Percentiles rank a stretch among this genome's conserved stretches.
Evolutionary conservation across 1,140 invertebrate genomes (phyloP).

Genomic region (Chironomus striatipennis): DNA sequence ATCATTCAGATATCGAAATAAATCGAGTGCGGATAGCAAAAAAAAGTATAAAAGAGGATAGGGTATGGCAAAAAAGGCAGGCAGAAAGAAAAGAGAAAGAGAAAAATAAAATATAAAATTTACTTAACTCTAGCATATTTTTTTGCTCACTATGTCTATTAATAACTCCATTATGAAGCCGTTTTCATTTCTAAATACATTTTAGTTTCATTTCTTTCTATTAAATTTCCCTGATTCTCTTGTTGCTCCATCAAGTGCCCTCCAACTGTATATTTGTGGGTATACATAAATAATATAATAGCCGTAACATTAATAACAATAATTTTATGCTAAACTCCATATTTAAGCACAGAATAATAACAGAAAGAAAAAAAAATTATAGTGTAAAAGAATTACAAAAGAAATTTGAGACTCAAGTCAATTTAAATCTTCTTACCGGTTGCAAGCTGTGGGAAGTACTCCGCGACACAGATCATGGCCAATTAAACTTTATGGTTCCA

Average conservation of each 20-base stretch:
- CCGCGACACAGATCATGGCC: conserved; percentile 4
- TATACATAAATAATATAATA: not conserved
- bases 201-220: not conserved
- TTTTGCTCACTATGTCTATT: conserved; percentile 7
- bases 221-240: not conserved
- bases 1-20: not conserved
- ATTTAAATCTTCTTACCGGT: too few species aligned
- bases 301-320: conserved; percentile 7
- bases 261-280: not conserved
- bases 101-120: too few species aligned
- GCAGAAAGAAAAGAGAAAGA: too few species aligned
- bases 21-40: too few species aligned
- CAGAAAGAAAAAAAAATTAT: not conserved
- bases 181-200: not conserved
- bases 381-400: not conserved
- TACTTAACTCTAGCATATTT: too few species aligned
- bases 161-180: conserved; percentile 2
- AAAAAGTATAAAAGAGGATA: too few species aligned
- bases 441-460: too few species aligned
- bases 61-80: too few species aligned
- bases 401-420: not conserved
- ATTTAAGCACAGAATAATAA: not conserved
- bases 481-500: conserved; percentile 14
- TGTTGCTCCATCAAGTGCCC: not conserved
- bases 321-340: not conserved